A percentile compares a stretch with the other conserved stretches of the same genome.
These are phyloP conservation scores for Atlantisia rogersi DNA, from an alignment of 2,113 vertebrate species.

Conservation along the genomic window DNA sequence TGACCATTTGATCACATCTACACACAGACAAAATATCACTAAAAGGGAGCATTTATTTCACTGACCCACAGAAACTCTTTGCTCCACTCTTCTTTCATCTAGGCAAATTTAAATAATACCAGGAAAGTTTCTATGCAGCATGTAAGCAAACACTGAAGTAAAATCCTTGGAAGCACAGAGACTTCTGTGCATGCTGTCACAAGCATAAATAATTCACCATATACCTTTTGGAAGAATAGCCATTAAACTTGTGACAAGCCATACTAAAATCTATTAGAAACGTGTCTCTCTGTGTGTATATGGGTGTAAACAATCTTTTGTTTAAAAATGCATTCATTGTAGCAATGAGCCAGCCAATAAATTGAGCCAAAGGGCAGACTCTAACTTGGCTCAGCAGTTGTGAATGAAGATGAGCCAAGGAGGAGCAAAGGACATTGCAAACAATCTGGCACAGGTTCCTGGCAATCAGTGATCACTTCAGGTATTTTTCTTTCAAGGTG, in stretches of 20 bases:
- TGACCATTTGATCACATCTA: neutral
- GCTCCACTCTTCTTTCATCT: neutral
- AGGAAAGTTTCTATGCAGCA: neutral
- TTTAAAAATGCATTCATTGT: neutral
- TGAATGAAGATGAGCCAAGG: conserved; percentile 62
- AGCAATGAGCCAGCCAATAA: conserved; percentile 15
- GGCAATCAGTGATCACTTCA: conserved; percentile 58
- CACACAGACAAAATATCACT: neutral
- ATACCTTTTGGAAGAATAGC: neutral
- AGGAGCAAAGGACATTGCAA: conserved; percentile 62
- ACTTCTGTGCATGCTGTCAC: neutral
- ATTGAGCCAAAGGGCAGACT: conserved; percentile 35
- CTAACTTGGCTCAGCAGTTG: conserved; percentile 28
- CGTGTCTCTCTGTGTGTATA: neutral
- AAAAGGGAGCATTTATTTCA: neutral
- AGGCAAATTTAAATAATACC: neutral
- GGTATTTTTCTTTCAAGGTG: conserved; percentile 66
- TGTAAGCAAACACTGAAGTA: neutral
- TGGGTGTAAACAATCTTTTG: neutral
- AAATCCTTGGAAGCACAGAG: neutral
- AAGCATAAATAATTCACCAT: neutral
- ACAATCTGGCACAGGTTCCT: conserved; percentile 48
- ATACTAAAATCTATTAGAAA: neutral
- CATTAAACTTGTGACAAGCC: neutral
- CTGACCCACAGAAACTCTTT: neutral